Base-by-base conservation (phyloP, 1,140 invertebrate species). In the Apolygus lucorum region DNA sequence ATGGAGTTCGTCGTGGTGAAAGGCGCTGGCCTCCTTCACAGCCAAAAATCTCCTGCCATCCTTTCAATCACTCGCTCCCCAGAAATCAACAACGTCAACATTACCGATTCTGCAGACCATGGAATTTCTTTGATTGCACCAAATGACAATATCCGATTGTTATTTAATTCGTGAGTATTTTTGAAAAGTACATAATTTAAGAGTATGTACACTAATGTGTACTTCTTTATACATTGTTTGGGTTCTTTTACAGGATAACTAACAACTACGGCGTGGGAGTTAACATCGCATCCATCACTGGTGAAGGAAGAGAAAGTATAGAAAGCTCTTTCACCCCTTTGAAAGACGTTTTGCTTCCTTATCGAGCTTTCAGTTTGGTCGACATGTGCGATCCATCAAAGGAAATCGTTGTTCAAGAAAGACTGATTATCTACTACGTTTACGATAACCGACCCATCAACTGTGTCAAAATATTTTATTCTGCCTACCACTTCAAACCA, bases 391-490 rank as follows among this genome's bases (percentile, higher is more conserved):
- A 97, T 78, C 90, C 93, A 0, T 88, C 89, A 17, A 97, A 99
- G 82, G 90, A 93, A 76, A 87, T 99, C 27, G 84, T 84, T 4
- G 84, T 99, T 0, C 88, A 95, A 78, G 94, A 98, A 76, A 82
- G 96, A 68, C 86, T 99, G 2, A 77, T 99, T 1, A 74, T 99
- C 0, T 99, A 97, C 78, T 99, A 96, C 78, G 98, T 98, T 78
- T 99, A 99, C 74, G 93, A 97, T 73, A 96, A 96, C 75, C 87
- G 89, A 79, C 90, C 94, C 0, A 90, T 98, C 0, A 97, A 97
- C 78, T 99, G 97, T 78, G 92, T 99, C 0, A 99, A 99, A 80
- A 95, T 99, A 74, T 97, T 99, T 75, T 89, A 88, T 52, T 93
- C 90, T 73, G 84, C 86, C 52, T 90, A 87, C 70, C 82, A 88